These are phyloP conservation scores for Labeo rohita DNA, from an alignment of 2,113 vertebrate species.

Conservation along the genomic window DNA sequence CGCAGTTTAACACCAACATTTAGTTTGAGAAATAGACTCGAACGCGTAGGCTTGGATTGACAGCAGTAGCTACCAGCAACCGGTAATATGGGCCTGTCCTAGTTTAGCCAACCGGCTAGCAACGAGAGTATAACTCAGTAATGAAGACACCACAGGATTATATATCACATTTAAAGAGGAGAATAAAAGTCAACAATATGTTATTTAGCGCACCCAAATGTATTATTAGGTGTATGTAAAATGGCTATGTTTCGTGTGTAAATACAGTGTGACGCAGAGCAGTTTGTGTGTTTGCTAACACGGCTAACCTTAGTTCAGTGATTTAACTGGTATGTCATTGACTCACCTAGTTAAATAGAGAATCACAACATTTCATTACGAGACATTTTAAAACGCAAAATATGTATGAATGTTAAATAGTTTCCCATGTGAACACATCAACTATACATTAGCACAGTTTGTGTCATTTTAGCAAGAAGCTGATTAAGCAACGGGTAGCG, in stretches of 20 bases:
- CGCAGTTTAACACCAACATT: background rate
- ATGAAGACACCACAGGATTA: background rate
- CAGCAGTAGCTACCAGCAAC: too few species aligned
- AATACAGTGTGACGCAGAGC: background rate
- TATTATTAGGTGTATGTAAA: background rate
- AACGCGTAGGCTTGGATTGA: background rate
- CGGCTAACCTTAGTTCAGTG: background rate
- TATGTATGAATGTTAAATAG: background rate
- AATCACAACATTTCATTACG: background rate
- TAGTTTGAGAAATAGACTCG: background rate
- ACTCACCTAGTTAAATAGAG: background rate
- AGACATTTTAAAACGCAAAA: background rate
- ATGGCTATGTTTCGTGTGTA: background rate
- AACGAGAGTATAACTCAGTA: background rate
- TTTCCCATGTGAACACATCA: background rate
- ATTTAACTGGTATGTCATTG: constrained; percentile 4
- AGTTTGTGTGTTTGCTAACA: constrained; percentile 6
- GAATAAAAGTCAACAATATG: background rate
- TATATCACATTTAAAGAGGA: background rate
- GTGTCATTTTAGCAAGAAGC: background rate
- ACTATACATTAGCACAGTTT: background rate
- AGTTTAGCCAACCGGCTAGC: background rate
- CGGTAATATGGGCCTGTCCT: constrained; percentile 12
- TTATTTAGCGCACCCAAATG: background rate
- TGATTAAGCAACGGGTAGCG: background rate